Base-by-base conservation (phyloP, 2,113 vertebrate genomes). In the Addax nasomaculatus region DNA sequence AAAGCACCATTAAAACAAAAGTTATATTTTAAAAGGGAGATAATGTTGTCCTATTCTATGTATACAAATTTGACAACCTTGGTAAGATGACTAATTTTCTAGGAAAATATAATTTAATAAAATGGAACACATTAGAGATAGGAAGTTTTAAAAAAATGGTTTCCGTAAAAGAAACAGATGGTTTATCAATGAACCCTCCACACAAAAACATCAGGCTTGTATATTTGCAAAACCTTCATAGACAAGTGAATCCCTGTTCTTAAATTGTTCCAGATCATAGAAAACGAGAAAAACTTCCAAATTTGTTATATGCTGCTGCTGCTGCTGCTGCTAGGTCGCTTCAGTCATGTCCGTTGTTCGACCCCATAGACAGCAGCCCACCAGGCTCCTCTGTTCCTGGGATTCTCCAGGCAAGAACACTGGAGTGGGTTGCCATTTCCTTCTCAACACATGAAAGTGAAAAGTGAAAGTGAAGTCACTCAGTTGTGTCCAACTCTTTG, bases 341-440 rank as follows among this genome's bases (percentile, higher is more conserved):
- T 70, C 64, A 70, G n/a, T 36, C 4, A 0, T 36, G 17, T 36
- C n/a, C 3, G 4, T 33, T 67, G 8, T 62, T 3, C 0, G 0
- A 64, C 14, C 15, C 30, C 30, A 33, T 16, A 64, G 30, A 70
- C 64, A 5, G 64, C 64, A 70, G 17, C n/a, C 64, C 64, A 70
- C 9, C n/a, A 70, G 17, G 64, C 64, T 70, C n/a, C n/a, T 11
- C 8, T 5, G 33, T 67, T 9, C 8, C 64, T 36, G 8, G 64
- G 33, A 70, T 70, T 70, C 64, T 70, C 64, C n/a, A 36, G 64
- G 17, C n/a, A 70, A 70, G 64, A 70, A 70, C 17, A 36, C 9
- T 67, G 33, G 64, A 11, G 17, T 36, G n/a, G 33, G n/a, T 21
- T 70, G 19, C n/a, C 9, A 36, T 70, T 70, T 36, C n/a, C 64